Evolutionary conservation across 2,888 invertebrate genomes (phyloP).

Genomic region (Drosophila seclusa): DNA sequence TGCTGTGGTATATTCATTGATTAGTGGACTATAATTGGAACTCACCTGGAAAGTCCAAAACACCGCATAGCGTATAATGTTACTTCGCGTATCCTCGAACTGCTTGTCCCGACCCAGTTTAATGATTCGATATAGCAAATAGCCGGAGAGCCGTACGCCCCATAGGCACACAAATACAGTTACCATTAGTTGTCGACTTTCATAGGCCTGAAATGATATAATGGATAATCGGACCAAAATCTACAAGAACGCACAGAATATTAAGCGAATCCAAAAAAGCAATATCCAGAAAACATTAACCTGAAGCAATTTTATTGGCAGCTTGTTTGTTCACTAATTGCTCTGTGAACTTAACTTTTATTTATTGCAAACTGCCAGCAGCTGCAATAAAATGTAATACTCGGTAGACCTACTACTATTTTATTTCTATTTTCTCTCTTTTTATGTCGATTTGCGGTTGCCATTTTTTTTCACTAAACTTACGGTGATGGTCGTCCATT

Average conservation of each 20-base stretch:
- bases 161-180: conserved; percentile 94
- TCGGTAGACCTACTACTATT: conserved; percentile 29
- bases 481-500: conserved; percentile 4
- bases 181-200: conserved; percentile 95
- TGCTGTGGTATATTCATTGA: conserved; percentile 57
- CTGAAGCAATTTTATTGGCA: conserved; percentile 3
- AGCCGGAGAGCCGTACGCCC: conserved; percentile 94
- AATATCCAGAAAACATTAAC: background rate
- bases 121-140: conserved; percentile 94
- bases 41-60: conserved; percentile 96
- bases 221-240: background rate
- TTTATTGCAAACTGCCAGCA: background rate
- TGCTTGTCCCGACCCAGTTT: conserved; percentile 96
- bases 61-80: conserved; percentile 94
- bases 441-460: conserved; percentile 6
- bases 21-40: conserved; percentile 27
- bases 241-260: background rate
- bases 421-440: background rate
- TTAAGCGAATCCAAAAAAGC: background rate
- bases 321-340: conserved; percentile 16
- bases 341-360: conserved; percentile 4
- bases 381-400: conserved; percentile 21
- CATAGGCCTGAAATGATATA: conserved; percentile 87
- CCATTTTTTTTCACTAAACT: conserved; percentile 14
- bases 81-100: conserved; percentile 95